Evolutionary conservation across 2,888 invertebrate species (phyloP).

Genomic region (Stenodera caucasica): DNA sequence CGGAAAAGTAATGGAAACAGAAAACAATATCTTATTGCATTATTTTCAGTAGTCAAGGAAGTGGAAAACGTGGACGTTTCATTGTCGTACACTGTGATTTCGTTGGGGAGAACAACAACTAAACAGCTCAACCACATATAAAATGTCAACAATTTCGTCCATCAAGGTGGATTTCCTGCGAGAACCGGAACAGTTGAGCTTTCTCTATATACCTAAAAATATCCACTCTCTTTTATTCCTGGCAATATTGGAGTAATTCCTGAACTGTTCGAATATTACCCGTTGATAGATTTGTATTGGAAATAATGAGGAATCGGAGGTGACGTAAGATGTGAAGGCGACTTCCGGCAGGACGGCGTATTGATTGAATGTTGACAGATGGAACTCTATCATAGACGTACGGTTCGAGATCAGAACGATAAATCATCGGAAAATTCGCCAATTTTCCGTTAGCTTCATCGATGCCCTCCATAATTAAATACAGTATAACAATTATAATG

Average conservation of each 20-base stretch:
- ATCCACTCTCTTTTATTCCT: neutral
- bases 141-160: slow-evolving; percentile 18
- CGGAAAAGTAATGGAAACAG: neutral
- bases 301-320: neutral
- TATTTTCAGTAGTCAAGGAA: slow-evolving; percentile 5
- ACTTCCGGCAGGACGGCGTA: slow-evolving; percentile 33
- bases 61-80: slow-evolving; percentile 8
- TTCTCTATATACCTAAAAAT: neutral
- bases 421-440: too few species aligned
- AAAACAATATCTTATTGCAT: slow-evolving; percentile 7
- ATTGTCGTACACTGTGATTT: slow-evolving; percentile 5
- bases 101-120: neutral
- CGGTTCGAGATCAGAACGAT: too few species aligned
- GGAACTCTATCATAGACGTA: slow-evolving; percentile 37
- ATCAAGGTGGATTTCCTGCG: slow-evolving; percentile 12
- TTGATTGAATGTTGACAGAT: slow-evolving; percentile 48
- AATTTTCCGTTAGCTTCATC: neutral
- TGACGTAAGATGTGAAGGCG: slow-evolving; percentile 12
- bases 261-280: too few species aligned
- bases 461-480: neutral
- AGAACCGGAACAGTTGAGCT: slow-evolving; percentile 16
- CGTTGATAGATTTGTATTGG: too few species aligned
- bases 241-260: neutral
- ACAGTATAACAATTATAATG: slow-evolving; percentile 20
- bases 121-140: slow-evolving; percentile 8